These are phyloP conservation scores for Esox lucius DNA, from an alignment of 2,797 vertebrate genomes.

Conservation along the genomic window DNA sequence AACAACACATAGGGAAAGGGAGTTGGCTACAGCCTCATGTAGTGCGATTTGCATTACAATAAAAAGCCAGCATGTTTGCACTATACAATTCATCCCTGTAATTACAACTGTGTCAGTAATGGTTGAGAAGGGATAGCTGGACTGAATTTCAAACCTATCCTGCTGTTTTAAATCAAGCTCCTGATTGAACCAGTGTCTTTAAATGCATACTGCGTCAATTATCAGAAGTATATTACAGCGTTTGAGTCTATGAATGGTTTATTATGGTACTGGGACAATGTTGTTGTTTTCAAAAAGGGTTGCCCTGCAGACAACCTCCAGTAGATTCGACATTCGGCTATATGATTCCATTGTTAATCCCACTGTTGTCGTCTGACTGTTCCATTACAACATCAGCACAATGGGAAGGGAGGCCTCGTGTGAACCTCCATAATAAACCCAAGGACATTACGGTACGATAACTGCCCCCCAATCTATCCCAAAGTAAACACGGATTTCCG, in stretches of 20 bases:
- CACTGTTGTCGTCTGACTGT: neutral
- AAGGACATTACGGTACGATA: too few species aligned
- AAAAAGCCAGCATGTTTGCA: neutral
- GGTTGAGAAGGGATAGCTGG: neutral
- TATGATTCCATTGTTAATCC: neutral
- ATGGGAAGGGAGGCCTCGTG: neutral
- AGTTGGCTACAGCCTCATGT: slow-evolving; percentile 5
- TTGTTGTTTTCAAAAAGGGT: neutral
- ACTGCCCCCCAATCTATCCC: too few species aligned
- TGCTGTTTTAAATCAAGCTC: neutral
- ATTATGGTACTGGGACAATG: neutral
- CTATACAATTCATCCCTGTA: neutral
- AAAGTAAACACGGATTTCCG: too few species aligned
- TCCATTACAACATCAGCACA: neutral
- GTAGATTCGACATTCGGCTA: neutral
- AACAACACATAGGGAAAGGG: neutral
- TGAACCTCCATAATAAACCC: neutral
- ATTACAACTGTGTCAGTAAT: neutral
- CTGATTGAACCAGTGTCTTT: neutral
- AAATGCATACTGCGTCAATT: neutral
- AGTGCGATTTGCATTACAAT: slow-evolving; percentile 34
- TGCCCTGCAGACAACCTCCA: neutral
- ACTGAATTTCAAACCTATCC: neutral
- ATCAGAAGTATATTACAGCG: neutral
- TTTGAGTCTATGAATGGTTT: neutral